Evolutionary conservation across 2,113 vertebrate species (phyloP).

Genomic region (Vulpes vulpes): DNA sequence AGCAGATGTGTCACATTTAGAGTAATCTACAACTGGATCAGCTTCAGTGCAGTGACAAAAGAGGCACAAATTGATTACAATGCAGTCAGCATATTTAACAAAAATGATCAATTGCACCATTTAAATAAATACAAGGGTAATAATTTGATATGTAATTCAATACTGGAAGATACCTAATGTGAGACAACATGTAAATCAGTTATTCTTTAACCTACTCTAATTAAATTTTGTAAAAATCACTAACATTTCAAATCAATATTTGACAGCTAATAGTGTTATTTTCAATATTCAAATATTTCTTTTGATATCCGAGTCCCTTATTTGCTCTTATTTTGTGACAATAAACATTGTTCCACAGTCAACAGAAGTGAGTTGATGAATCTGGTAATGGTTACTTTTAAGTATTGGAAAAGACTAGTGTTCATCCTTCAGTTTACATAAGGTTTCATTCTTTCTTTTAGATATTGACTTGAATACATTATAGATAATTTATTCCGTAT

Average conservation of each 20-base stretch:
- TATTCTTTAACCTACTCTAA: conserved; percentile 28
- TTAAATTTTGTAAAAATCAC: neutral
- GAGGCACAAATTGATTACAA: neutral
- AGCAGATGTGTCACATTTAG: neutral
- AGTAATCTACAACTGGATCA: neutral
- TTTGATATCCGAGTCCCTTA: neutral
- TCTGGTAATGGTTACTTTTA: neutral
- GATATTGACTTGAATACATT: neutral
- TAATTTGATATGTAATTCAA: neutral
- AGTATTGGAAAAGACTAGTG: neutral
- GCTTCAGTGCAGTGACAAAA: neutral
- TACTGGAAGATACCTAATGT: neutral
- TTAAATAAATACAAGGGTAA: neutral
- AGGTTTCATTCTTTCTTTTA: neutral
- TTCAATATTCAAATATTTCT: neutral
- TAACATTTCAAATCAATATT: neutral
- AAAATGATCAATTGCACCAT: neutral
- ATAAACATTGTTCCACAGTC: neutral
- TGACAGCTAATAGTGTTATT: neutral
- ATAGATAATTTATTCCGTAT: neutral
- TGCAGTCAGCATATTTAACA: neutral
- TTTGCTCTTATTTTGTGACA: neutral
- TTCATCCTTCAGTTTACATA: neutral
- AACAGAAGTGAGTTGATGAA: neutral
- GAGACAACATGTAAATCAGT: neutral